phyloP scores from a whole-genome alignment of 2,797 vertebrate genomes.

The Dipus sagitta region DNA sequence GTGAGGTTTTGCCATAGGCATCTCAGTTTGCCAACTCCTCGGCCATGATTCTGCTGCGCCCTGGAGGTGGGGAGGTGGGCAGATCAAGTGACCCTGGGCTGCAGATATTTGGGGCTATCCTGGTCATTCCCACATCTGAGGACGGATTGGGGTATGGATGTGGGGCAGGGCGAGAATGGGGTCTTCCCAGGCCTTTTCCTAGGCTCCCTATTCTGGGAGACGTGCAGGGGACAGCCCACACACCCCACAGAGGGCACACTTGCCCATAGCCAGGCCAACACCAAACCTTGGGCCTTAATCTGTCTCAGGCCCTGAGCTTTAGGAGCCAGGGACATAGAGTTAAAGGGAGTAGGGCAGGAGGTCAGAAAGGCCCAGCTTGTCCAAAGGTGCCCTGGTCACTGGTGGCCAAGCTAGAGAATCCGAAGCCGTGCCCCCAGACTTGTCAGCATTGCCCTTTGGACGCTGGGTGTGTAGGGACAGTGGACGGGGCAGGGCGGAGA shows the following conservation, averaged over 20 bases:
- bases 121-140: not conserved
- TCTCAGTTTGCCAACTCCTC: not conserved
- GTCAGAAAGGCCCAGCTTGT: not conserved
- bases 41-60: not conserved
- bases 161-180: not conserved
- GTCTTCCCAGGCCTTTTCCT: not conserved
- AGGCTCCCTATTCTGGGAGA: not conserved
- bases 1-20: not conserved
- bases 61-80: not conserved
- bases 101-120: not conserved
- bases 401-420: not conserved
- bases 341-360: slow-evolving; percentile 20
- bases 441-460: slow-evolving; percentile 55
- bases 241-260: not conserved
- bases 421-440: not conserved
- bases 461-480: not conserved
- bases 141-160: not conserved
- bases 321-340: not conserved
- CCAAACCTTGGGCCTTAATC: not conserved
- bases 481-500: not conserved
- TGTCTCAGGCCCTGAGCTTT: not conserved
- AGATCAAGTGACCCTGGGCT: not conserved
- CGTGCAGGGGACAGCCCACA: not conserved
- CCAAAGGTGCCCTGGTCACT: not conserved
- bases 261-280: not conserved